Percentiles rank a stretch among this genome's conserved stretches.
Conservation (phyloP, 2,888 invertebrate species). For the Pyrrhosoma nymphula region DNA sequence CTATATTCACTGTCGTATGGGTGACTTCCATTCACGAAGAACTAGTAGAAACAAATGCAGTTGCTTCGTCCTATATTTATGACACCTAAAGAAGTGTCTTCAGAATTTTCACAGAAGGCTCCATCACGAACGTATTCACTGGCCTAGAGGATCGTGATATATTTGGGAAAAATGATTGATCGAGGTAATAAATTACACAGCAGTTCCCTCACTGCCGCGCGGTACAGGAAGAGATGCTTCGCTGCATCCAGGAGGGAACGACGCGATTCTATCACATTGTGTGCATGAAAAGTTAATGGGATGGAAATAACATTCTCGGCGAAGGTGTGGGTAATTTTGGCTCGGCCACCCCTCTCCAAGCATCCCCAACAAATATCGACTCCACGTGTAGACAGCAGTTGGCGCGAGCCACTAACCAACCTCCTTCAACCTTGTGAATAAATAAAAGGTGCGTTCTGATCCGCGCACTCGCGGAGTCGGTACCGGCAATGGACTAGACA, state of each 20-base stretch:
- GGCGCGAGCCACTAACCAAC: not conserved
- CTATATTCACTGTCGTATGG: too few relatives aligned
- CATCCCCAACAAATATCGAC: not conserved
- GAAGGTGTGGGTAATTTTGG: conserved; percentile 7
- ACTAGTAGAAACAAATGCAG: too few relatives aligned
- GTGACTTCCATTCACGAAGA: too few relatives aligned
- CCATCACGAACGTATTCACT: not conserved
- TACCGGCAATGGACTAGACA: not conserved
- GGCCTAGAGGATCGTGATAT: too few relatives aligned
- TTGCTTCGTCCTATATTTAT: too few relatives aligned
- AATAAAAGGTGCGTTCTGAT: not conserved
- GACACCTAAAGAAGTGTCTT: too few relatives aligned
- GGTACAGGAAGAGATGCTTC: not conserved
- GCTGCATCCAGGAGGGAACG: not conserved
- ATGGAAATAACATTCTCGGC: not conserved
- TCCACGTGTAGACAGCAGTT: conserved; percentile 9
- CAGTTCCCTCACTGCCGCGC: not conserved
- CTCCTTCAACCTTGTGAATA: not conserved
- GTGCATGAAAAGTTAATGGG: not conserved
- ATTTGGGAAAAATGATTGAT: not conserved
- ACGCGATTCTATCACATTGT: not conserved
- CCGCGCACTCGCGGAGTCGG: not conserved
- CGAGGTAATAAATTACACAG: not conserved
- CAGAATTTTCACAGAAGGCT: too few relatives aligned
- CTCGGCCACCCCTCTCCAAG: not conserved